Conservation (phyloP, 2,797 vertebrate species). For the Microhierax caerulescens region DNA sequence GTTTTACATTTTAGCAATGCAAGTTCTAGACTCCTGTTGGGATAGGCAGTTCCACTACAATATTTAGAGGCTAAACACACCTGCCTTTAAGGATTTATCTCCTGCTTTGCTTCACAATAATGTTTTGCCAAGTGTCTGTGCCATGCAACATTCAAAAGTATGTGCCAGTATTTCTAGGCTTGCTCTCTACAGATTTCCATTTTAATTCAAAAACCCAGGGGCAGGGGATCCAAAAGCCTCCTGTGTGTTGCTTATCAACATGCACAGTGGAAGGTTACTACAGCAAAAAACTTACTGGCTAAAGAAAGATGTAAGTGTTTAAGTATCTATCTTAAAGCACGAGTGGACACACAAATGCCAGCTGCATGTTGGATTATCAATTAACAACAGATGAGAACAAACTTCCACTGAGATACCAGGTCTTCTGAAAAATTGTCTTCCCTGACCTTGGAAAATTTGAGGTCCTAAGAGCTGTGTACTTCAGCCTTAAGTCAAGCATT, state of each 20-base stretch:
- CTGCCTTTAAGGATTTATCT: not conserved
- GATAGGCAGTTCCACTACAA: not conserved
- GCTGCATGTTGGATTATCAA: not conserved
- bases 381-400: not conserved
- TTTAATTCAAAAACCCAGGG: not conserved
- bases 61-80: not conserved
- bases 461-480: not conserved
- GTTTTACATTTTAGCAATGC: not conserved
- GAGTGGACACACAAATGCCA: not conserved
- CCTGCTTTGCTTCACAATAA: not conserved
- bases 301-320: not conserved
- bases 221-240: not conserved
- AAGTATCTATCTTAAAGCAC: not conserved
- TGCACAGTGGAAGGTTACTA: not conserved
- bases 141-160: not conserved
- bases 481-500: not conserved
- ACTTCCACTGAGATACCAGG: not conserved
- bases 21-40: not conserved
- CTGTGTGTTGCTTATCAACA: not conserved
- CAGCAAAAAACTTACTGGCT: not conserved
- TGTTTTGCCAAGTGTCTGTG: not conserved
- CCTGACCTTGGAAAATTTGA: not conserved
- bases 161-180: fast-evolving
- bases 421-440: not conserved
- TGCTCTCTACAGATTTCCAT: not conserved